A percentile compares a stretch with the other conserved stretches of the same genome.
Conservation (phyloP, 2,113 vertebrate species). For the Misgurnus mizolepis region DNA sequence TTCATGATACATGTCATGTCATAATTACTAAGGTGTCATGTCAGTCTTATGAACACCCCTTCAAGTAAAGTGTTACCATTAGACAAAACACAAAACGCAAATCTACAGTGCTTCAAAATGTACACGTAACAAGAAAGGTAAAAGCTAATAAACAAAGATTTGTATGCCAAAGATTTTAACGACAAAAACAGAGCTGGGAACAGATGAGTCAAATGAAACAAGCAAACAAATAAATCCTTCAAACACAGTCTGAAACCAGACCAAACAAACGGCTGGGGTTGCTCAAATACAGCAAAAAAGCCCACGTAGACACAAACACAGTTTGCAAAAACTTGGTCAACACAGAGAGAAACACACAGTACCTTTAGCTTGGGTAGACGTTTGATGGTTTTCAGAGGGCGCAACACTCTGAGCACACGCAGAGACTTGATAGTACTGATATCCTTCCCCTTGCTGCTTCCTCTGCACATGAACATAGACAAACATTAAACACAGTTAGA, state of each 20-base stretch:
- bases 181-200: neutral
- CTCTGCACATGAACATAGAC: constrained; percentile 66
- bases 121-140: too few species aligned
- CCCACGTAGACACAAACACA: neutral
- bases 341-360: neutral
- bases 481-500: constrained; percentile 50
- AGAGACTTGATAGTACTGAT: constrained; percentile 97
- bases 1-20: too few species aligned
- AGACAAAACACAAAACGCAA: too few species aligned
- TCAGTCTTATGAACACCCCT: too few species aligned
- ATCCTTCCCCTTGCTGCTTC: constrained; percentile 93
- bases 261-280: neutral
- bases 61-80: too few species aligned
- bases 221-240: neutral
- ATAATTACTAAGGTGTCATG: too few species aligned
- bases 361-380: constrained; percentile 96
- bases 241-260: neutral
- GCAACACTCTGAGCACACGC: constrained; percentile 89
- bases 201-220: neutral
- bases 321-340: neutral
- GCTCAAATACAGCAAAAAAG: too few species aligned
- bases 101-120: too few species aligned
- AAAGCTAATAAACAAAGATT: too few species aligned
- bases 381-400: constrained; percentile 96
- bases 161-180: too few species aligned